These are phyloP conservation scores for Chironomus tepperi DNA, from an alignment of 1,140 invertebrate species.

Conservation along the genomic window DNA sequence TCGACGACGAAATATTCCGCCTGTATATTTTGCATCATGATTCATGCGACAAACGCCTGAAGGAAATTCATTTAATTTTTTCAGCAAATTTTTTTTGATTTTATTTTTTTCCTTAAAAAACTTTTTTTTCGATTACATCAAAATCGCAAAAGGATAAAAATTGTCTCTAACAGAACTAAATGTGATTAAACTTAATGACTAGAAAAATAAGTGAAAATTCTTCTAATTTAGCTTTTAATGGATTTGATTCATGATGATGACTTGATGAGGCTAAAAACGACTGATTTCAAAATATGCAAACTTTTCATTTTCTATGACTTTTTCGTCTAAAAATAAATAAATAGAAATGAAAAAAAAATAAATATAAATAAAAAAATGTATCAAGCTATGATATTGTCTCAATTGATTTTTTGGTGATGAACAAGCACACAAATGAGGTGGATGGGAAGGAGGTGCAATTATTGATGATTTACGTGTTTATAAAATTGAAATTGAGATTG, in stretches of 20 bases:
- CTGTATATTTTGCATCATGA: slow-evolving; percentile 41
- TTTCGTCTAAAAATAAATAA: background rate
- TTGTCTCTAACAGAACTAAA: background rate
- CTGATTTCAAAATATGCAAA: slow-evolving; percentile 16
- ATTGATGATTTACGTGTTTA: no score
- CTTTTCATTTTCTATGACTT: background rate
- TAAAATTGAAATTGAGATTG: no score
- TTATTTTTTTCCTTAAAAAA: background rate
- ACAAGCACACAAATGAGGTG: no score
- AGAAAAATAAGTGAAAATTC: no score
- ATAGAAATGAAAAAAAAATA: background rate
- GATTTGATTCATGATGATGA: background rate
- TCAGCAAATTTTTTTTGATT: background rate
- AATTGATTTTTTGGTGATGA: no score
- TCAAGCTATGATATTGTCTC: no score
- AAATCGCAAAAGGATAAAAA: background rate
- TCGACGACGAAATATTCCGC: slow-evolving; percentile 46
- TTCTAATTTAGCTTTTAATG: background rate
- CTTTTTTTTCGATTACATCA: background rate
- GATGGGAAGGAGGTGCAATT: no score
- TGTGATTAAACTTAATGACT: no score
- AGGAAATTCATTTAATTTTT: background rate
- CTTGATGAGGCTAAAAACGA: background rate
- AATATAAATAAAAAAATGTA: background rate
- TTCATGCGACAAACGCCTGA: slow-evolving; percentile 28